Evolutionary conservation across 1,140 invertebrate genomes (phyloP), one percentile per base, ranked within the genome.

Genomic region (Dufourea novaeangliae): DNA sequence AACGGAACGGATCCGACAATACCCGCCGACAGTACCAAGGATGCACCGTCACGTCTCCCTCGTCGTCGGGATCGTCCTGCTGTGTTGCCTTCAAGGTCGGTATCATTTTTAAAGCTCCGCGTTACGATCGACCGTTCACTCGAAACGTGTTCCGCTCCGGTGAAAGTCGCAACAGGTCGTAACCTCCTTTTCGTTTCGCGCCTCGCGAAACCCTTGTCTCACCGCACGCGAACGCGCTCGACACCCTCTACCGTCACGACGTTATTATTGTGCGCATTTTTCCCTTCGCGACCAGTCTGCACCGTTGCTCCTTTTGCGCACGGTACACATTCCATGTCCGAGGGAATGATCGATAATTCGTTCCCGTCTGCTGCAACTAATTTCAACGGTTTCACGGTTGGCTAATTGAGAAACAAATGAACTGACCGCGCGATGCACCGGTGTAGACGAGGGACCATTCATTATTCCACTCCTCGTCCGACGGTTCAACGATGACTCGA

Each of bases 71-170:
- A 86, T 89, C 78, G 50, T 89, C 57, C 84, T 92, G 70, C 84
- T 91, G 73, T 91, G 88, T 85, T 91, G 88, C 77, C 72, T 92
- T 75, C 90, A 91, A 91, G 91, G 91, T 92, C 81, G 87, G 90
- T 90, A 86, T 75, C 81, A 68, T 22, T 76, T 83, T 83, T 67
- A 39, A 50, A 34, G 22, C 44, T 29, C 8, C 44, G 22, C 39
- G 39, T 25, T 32, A 12, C 11, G 11, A 27, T 20, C 50, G 56
- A 34, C 11, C 29, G 34, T 20, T 44, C 52, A 34, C 46, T 50
- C n/a, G 39, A 57, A n/a, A 25, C 11, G 14, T 14, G 44, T 54
- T 29, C 34, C 71, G 50, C 32, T 52, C 34, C 22, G 67, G 75
- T 29, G 68, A 70, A 70, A 77, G 75, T 70, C 20, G 75, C 68